phyloP scores from a whole-genome alignment of 2,797 vertebrate species.

The Mastacembelus armatus region DNA sequence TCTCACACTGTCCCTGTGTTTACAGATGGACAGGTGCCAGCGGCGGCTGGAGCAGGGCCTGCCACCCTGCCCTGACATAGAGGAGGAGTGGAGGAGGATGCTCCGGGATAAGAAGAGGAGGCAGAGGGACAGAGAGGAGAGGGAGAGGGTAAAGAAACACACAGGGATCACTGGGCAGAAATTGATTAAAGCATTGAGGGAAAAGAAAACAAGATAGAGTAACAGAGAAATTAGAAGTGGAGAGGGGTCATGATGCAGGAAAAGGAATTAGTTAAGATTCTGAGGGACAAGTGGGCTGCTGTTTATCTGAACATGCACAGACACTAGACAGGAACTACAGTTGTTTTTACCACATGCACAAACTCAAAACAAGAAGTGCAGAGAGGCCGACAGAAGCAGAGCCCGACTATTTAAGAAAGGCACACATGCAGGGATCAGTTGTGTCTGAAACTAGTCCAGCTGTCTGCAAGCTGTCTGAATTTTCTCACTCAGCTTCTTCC shows the following conservation, averaged over 20 bases:
- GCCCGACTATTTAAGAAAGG: slow-evolving; percentile 19
- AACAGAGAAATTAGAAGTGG: slow-evolving; percentile 33
- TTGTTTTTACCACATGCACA: slow-evolving; percentile 25
- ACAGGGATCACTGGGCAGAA: slow-evolving; percentile 39
- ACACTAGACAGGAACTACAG: slow-evolving; percentile 1
- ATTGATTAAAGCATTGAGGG: slow-evolving; percentile 39
- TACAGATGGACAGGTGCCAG: slow-evolving; percentile 84
- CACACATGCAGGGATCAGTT: slow-evolving; percentile 30
- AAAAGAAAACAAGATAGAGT: slow-evolving; percentile 24
- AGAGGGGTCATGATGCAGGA: background rate
- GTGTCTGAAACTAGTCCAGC: slow-evolving; percentile 36
- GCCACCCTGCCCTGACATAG: slow-evolving; percentile 84
- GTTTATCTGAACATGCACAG: slow-evolving; percentile 6
- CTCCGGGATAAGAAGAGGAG: slow-evolving; percentile 81
- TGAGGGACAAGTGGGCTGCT: slow-evolving; percentile 16
- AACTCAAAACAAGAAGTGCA: slow-evolving; percentile 15
- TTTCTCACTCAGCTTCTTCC: slow-evolving; percentile 26
- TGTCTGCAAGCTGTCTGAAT: slow-evolving; percentile 31
- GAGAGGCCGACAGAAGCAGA: slow-evolving; percentile 29
- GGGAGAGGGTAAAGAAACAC: slow-evolving; percentile 80
- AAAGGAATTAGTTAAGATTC: slow-evolving; percentile 43
- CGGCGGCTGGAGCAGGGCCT: slow-evolving; percentile 85
- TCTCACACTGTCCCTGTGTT: slow-evolving; percentile 42
- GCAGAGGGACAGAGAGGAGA: slow-evolving; percentile 79
- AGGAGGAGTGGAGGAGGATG: slow-evolving; percentile 85